Conservation (phyloP, 2,888 invertebrate species). For the Folsomia candida region DNA sequence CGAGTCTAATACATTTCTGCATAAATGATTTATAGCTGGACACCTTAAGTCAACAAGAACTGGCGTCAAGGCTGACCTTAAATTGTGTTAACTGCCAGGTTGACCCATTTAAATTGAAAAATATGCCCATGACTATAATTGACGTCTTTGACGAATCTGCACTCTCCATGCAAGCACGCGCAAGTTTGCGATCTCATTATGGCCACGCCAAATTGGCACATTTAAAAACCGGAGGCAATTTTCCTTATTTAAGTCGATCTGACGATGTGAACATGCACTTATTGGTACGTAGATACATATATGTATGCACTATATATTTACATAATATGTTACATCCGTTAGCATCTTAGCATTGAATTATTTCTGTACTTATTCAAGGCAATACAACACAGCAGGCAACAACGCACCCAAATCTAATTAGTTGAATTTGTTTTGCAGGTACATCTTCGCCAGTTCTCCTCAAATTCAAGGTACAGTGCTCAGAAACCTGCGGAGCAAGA, state of each 20-base stretch:
- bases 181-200: conserved; percentile 80
- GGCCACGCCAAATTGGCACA: conserved; percentile 82
- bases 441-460: too few species aligned
- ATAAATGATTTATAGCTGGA: conserved; percentile 65
- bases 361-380: too few species aligned
- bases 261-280: conserved; percentile 86
- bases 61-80: conserved; percentile 81
- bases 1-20: background rate
- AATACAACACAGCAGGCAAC: too few species aligned
- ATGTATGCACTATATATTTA: too few species aligned
- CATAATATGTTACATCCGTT: too few species aligned
- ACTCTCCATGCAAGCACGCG: conserved; percentile 70
- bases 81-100: conserved; percentile 80
- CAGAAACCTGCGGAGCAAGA: too few species aligned
- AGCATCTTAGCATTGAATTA: too few species aligned
- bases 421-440: too few species aligned
- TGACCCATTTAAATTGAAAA: conserved; percentile 68
- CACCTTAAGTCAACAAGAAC: conserved; percentile 73
- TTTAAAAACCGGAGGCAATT: conserved; percentile 84
- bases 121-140: conserved; percentile 74
- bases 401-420: too few species aligned
- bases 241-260: conserved; percentile 82
- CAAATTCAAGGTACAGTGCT: too few species aligned
- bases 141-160: conserved; percentile 89
- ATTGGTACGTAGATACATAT: too few species aligned